These are phyloP conservation scores for Microdon myrmicae DNA, from an alignment of 2,888 invertebrate species.

Conservation along the genomic window DNA sequence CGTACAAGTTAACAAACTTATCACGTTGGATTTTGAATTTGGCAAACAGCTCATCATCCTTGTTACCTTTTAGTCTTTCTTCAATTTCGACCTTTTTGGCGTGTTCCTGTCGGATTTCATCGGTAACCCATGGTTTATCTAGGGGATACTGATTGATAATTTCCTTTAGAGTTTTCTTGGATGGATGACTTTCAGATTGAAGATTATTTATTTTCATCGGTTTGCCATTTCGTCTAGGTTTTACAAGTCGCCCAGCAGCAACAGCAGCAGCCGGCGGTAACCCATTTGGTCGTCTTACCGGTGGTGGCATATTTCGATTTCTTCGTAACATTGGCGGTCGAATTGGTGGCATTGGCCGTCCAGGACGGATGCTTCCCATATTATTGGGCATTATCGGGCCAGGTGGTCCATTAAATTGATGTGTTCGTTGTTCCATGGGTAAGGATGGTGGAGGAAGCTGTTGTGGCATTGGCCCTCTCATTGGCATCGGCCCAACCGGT, in stretches of 20 bases:
- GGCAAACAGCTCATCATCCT: slow-evolving; percentile 70
- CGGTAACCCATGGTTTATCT: slow-evolving; percentile 72
- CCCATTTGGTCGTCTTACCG: slow-evolving; percentile 46
- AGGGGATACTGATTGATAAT: slow-evolving; percentile 67
- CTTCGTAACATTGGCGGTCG: slow-evolving; percentile 47
- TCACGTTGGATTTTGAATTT: slow-evolving; percentile 71
- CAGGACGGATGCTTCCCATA: slow-evolving; percentile 36
- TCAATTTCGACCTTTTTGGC: slow-evolving; percentile 70
- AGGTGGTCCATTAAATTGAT: slow-evolving; percentile 28
- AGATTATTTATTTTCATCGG: slow-evolving; percentile 58
- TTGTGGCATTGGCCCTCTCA: slow-evolving; percentile 47
- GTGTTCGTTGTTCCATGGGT: slow-evolving; percentile 28
- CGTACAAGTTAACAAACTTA: slow-evolving; percentile 70
- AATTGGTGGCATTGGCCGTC: slow-evolving; percentile 56
- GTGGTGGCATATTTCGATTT: slow-evolving; percentile 53
- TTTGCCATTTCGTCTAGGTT: slow-evolving; percentile 59
- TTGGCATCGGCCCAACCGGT: slow-evolving; percentile 52
- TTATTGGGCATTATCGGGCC: slow-evolving; percentile 56
- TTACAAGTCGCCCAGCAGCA: slow-evolving; percentile 57
- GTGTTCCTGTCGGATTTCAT: slow-evolving; percentile 70
- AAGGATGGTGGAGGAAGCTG: slow-evolving; percentile 48
- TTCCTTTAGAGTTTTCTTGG: slow-evolving; percentile 63
- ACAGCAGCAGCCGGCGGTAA: slow-evolving; percentile 19
- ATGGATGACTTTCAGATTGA: slow-evolving; percentile 53
- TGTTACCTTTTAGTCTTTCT: slow-evolving; percentile 66